Conservation (phyloP, 2,888 invertebrate species). For the Petrolisthes cinctipes region DNA sequence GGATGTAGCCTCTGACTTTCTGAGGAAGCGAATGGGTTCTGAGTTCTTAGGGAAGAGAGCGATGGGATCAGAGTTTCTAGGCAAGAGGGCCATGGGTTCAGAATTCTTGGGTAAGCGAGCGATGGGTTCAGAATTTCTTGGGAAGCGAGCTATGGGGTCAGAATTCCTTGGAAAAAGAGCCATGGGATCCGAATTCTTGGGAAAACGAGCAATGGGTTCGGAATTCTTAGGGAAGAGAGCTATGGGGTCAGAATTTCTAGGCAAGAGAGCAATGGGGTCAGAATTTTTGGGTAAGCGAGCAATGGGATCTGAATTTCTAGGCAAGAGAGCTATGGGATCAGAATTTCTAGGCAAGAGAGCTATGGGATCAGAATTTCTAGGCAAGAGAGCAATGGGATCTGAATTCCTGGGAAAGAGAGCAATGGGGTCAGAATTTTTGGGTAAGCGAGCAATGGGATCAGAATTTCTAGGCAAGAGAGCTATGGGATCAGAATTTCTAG, state of each 20-base stretch:
- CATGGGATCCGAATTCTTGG: constrained; percentile 56
- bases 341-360: constrained; percentile 42
- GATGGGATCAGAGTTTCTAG: constrained; percentile 55
- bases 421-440: constrained; percentile 46
- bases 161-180: constrained; percentile 55
- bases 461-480: constrained; percentile 28
- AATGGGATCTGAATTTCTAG: constrained; percentile 52
- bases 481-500: constrained; percentile 5
- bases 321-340: constrained; percentile 43
- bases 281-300: constrained; percentile 50
- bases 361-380: constrained; percentile 41
- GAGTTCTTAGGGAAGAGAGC: constrained; percentile 52
- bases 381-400: constrained; percentile 43
- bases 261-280: constrained; percentile 47
- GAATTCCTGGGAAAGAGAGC: constrained; percentile 41
- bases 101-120: constrained; percentile 52
- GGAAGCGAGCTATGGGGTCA: constrained; percentile 50
- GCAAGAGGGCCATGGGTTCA: constrained; percentile 51
- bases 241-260: constrained; percentile 47
- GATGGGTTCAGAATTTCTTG: constrained; percentile 54
- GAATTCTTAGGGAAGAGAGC: constrained; percentile 51
- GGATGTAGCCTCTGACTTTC: constrained; percentile 53
- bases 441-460: constrained; percentile 23
- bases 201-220: constrained; percentile 50
- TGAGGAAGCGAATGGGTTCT: constrained; percentile 54